phyloP scores from a whole-genome alignment of 2,888 invertebrate species.

The Cylindroiulus punctatus region DNA sequence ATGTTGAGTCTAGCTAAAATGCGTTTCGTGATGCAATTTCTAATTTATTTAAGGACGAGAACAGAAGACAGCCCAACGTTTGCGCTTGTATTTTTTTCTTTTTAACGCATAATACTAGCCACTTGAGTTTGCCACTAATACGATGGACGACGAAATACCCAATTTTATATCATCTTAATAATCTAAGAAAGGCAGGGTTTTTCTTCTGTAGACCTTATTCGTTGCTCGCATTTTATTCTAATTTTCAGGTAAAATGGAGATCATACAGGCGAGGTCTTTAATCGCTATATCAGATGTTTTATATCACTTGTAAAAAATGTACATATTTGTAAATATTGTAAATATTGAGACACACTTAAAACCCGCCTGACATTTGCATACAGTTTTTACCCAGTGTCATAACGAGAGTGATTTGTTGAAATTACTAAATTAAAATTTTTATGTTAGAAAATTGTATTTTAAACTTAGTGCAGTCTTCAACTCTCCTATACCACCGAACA shows the following conservation, averaged over 20 bases:
- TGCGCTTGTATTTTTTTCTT: not conserved
- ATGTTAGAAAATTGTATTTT: not conserved
- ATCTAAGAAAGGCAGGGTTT: slow-evolving; percentile 17
- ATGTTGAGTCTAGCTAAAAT: too few species aligned
- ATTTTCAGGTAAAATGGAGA: not conserved
- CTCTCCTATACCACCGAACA: not conserved
- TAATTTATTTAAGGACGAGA: slow-evolving; percentile 1
- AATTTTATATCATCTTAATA: not conserved
- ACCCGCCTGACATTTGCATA: not conserved
- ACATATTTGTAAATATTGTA: slow-evolving; percentile 21
- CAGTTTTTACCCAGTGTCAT: not conserved
- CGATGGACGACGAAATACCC: not conserved
- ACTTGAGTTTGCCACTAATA: not conserved
- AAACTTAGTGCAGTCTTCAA: not conserved
- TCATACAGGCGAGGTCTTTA: not conserved
- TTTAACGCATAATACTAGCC: not conserved
- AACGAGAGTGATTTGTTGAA: not conserved
- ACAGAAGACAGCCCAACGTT: too few species aligned
- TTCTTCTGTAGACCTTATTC: not conserved
- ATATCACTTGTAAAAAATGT: slow-evolving; percentile 7
- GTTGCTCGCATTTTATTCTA: not conserved
- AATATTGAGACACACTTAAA: not conserved
- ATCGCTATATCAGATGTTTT: not conserved
- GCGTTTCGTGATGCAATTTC: not conserved
- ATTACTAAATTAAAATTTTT: not conserved